Percentiles rank a stretch among this genome's conserved stretches.
phyloP scores from a whole-genome alignment of 2,113 vertebrate species.

The Corythaeola cristata region DNA sequence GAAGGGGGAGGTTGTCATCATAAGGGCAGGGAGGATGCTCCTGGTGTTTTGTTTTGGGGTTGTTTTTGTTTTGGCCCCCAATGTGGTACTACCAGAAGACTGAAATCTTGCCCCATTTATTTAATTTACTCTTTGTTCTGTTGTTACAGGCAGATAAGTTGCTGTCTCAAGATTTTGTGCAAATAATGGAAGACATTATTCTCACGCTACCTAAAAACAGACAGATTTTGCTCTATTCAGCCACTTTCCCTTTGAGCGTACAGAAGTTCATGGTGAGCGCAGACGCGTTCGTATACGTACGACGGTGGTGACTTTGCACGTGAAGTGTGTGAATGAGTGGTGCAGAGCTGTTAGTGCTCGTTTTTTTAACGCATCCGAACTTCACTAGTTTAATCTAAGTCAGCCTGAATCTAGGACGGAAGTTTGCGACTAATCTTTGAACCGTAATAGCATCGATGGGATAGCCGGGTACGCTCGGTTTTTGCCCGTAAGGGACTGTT shows the following conservation, averaged over 20 bases:
- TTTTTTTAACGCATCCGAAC: neutral
- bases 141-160: slow-evolving; percentile 93
- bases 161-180: slow-evolving; percentile 98
- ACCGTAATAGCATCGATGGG: rapidly evolving
- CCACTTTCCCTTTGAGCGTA: slow-evolving; percentile 97
- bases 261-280: slow-evolving; percentile 97
- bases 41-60: neutral
- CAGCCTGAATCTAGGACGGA: neutral
- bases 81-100: neutral
- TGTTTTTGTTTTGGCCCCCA: too few species aligned
- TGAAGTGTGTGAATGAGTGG: neutral
- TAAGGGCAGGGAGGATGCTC: neutral
- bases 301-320: rapidly evolving
- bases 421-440: neutral
- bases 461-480: neutral
- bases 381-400: neutral
- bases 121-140: neutral
- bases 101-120: neutral
- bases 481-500: neutral
- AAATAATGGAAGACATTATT: slow-evolving; percentile 99
- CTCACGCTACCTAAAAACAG: slow-evolving; percentile 95
- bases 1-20: neutral
- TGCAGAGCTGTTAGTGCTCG: neutral
- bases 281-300: rapidly evolving
- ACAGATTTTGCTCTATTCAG: slow-evolving; percentile 98